Evolutionary conservation across 2,797 vertebrate genomes (phyloP).

Genomic region (Rousettus madagascariensis): DNA sequence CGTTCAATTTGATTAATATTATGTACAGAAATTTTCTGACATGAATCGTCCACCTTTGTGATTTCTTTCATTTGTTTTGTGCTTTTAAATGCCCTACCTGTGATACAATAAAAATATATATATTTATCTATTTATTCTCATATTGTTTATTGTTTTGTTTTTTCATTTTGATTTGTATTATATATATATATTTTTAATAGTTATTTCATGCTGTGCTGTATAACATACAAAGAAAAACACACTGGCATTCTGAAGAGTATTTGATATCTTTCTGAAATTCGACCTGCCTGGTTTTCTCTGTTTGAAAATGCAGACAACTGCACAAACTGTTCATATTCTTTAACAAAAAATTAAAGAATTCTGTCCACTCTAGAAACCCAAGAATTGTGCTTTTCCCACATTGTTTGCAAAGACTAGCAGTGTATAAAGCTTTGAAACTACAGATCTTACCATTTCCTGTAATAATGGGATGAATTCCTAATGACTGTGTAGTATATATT

Average conservation of each 20-base stretch:
- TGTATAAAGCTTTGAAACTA: not conserved
- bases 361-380: not conserved
- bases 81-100: not conserved
- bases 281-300: not conserved
- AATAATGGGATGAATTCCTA: not conserved
- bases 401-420: not conserved
- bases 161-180: not conserved
- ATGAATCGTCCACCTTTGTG: not conserved
- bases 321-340: not conserved
- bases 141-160: not conserved
- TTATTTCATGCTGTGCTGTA: not conserved
- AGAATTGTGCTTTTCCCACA: not conserved
- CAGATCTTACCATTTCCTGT: not conserved
- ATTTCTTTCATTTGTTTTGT: not conserved
- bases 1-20: not conserved
- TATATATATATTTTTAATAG: not conserved
- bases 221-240: not conserved
- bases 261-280: not conserved
- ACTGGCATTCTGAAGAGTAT: not conserved
- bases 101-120: not conserved
- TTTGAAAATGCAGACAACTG: slow-evolving; percentile 28
- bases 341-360: slow-evolving; percentile 46
- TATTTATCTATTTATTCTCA: not conserved
- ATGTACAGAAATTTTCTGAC: not conserved
- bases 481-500: not conserved